phyloP scores from a whole-genome alignment of 2,797 vertebrate species.

The Bradypodion ventrale region DNA sequence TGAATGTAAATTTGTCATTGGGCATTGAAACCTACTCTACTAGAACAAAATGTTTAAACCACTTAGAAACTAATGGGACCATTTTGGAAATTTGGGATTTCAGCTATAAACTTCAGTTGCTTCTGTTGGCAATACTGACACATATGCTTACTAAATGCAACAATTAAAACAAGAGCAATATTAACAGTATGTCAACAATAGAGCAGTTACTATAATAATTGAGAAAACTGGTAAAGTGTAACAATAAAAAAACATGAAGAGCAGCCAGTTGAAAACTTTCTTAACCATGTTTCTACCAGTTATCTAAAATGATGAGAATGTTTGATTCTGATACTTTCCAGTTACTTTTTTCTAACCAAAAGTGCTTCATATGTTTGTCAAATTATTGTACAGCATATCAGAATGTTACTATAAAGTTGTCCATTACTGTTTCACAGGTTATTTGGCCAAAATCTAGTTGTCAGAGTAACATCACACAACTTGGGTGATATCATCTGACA shows the following conservation, averaged over 20 bases:
- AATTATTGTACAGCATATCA: constrained; percentile 10
- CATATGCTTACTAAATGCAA: background rate
- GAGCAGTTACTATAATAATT: background rate
- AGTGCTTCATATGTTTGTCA: background rate
- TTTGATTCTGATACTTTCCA: background rate
- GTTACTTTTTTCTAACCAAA: background rate
- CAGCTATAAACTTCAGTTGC: background rate
- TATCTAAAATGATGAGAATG: background rate
- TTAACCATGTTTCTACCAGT: background rate
- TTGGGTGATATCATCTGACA: no score
- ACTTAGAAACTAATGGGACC: background rate
- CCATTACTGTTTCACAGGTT: background rate
- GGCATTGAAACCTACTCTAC: background rate
- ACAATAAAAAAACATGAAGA: background rate
- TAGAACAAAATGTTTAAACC: background rate
- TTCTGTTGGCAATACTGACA: background rate
- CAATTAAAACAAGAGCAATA: no score
- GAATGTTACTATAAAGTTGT: background rate
- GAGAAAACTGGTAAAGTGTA: background rate
- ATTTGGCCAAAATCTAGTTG: background rate
- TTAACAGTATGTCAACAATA: background rate
- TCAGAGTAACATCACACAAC: no score
- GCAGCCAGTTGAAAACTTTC: background rate
- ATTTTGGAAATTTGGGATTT: background rate
- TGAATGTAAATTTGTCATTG: background rate